Conservation (phyloP, 2,113 vertebrate species). For the Pseudopodoces humilis region DNA sequence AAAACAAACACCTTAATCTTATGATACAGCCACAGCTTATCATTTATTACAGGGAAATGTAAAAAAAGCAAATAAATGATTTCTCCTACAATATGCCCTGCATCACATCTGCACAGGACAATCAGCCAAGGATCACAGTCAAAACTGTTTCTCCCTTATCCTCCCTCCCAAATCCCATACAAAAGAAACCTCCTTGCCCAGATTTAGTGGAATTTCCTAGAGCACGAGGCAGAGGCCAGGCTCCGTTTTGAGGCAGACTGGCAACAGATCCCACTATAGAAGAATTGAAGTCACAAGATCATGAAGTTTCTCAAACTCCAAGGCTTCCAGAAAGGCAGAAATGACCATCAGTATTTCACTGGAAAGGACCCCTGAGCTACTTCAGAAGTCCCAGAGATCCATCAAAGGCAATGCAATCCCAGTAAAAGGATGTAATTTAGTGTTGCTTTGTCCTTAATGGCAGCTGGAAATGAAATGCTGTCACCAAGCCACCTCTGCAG, state of each 20-base stretch:
- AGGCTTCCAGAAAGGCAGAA: neutral
- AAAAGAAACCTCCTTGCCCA: neutral
- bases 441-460: neutral
- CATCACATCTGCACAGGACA: neutral
- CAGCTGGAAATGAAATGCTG: neutral
- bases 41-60: neutral
- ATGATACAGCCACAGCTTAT: neutral
- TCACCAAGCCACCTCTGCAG: neutral
- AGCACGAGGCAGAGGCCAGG: neutral
- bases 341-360: neutral
- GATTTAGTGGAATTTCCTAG: neutral
- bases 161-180: neutral
- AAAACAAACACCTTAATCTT: neutral
- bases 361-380: neutral
- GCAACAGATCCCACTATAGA: neutral
- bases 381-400: neutral
- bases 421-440: neutral
- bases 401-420: neutral
- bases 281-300: neutral
- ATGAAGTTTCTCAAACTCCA: neutral
- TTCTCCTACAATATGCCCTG: neutral
- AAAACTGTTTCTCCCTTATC: neutral
- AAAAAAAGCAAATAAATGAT: neutral
- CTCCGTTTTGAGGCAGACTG: neutral
- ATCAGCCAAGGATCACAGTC: neutral